phyloP scores from a whole-genome alignment of 2,797 vertebrate species.

The Acanthis flammea region DNA sequence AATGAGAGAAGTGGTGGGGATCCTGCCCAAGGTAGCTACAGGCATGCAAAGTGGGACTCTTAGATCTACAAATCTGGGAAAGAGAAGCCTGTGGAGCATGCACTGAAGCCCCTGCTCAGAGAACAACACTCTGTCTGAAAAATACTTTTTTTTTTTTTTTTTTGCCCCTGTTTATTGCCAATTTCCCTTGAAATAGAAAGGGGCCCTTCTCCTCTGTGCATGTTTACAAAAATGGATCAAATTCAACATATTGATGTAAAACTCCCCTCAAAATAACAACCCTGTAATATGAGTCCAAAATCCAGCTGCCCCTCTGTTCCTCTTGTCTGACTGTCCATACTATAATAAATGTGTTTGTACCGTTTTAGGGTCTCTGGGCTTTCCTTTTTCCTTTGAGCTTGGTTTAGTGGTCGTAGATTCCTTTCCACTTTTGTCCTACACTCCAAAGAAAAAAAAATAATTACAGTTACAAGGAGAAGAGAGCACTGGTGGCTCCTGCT shows the following conservation, averaged over 20 bases:
- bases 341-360: background rate
- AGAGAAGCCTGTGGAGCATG: background rate
- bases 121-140: background rate
- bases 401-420: conserved; percentile 17
- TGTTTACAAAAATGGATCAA: background rate
- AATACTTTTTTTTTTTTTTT: background rate
- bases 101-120: too few species aligned
- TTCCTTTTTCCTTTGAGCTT: conserved; percentile 47
- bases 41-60: background rate
- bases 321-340: too few species aligned
- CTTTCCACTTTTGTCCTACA: conserved; percentile 70
- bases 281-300: background rate
- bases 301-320: background rate
- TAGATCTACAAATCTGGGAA: fast-evolving
- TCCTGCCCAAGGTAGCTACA: fast-evolving
- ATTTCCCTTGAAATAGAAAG: background rate
- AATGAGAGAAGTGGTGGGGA: background rate
- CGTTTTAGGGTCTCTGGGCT: conserved; percentile 65
- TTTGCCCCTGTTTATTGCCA: background rate
- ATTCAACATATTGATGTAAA: background rate
- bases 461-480: conserved; percentile 11
- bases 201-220: background rate
- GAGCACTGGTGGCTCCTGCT: background rate
- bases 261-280: background rate
- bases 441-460: background rate